Evolutionary conservation across 2,113 vertebrate genomes (phyloP).

Genomic region (Leptocoma aspasia): DNA sequence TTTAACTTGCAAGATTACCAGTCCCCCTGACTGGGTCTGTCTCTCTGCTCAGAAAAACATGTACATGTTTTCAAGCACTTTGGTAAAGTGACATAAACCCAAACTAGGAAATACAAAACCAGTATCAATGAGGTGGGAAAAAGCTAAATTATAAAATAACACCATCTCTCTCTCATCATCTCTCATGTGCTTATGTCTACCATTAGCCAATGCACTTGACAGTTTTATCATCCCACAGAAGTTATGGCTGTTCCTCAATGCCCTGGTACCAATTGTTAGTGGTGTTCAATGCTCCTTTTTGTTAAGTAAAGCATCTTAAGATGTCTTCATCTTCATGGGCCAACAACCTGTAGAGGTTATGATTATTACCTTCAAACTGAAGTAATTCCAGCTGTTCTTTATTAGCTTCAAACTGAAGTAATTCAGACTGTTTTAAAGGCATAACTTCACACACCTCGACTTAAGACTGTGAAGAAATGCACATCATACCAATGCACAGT

Average conservation of each 20-base stretch:
- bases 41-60: background rate
- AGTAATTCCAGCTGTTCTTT: background rate
- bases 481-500: background rate
- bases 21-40: background rate
- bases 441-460: background rate
- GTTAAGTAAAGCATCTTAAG: background rate
- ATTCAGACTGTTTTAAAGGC: background rate
- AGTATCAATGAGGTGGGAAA: background rate
- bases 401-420: background rate
- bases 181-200: background rate
- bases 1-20: background rate
- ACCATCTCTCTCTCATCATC: background rate
- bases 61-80: background rate
- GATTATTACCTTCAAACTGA: background rate
- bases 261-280: fast-evolving
- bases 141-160: background rate
- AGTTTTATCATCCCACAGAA: background rate
- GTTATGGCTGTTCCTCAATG: background rate
- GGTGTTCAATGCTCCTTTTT: background rate
- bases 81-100: background rate
- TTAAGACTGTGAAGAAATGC: background rate
- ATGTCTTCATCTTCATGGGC: background rate
- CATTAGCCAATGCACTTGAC: background rate
- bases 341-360: background rate
- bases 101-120: background rate